Percentiles rank a stretch among this genome's conserved stretches.
Conservation (phyloP, 2,797 vertebrate species). For the Lepidocolaptes lacrymiger region DNA sequence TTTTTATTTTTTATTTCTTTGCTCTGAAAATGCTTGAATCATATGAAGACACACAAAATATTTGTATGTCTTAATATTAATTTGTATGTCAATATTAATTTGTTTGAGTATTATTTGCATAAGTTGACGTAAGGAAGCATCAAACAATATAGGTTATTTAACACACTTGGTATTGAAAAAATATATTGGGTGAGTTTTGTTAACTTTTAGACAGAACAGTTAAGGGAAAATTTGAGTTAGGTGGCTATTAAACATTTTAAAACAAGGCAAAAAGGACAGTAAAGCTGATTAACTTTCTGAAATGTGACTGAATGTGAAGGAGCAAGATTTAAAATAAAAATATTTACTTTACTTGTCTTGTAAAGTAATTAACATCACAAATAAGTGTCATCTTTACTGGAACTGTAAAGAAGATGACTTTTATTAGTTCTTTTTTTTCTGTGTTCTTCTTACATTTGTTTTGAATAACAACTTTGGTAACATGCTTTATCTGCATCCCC, state of each 20-base stretch:
- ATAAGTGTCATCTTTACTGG: background rate
- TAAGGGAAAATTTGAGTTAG: background rate
- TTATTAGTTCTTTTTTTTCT: accelerated
- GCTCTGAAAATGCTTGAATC: background rate
- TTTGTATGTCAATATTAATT: no score
- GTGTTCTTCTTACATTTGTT: background rate
- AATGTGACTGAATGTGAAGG: background rate
- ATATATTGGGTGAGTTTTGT: accelerated
- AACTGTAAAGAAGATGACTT: background rate
- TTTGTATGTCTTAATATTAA: no score
- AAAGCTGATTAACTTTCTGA: background rate
- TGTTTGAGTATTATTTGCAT: no score
- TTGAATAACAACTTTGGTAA: background rate
- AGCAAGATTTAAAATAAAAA: background rate
- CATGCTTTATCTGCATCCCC: background rate
- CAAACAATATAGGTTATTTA: background rate
- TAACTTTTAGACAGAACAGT: background rate
- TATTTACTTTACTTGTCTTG: background rate
- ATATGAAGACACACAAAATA: background rate
- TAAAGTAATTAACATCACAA: background rate
- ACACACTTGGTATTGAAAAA: background rate
- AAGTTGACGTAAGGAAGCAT: background rate
- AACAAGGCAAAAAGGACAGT: background rate
- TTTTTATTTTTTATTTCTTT: background rate
- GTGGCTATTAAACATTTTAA: background rate